phyloP scores from a whole-genome alignment of 2,113 vertebrate genomes.

The Ptychochromis oligacanthus region DNA sequence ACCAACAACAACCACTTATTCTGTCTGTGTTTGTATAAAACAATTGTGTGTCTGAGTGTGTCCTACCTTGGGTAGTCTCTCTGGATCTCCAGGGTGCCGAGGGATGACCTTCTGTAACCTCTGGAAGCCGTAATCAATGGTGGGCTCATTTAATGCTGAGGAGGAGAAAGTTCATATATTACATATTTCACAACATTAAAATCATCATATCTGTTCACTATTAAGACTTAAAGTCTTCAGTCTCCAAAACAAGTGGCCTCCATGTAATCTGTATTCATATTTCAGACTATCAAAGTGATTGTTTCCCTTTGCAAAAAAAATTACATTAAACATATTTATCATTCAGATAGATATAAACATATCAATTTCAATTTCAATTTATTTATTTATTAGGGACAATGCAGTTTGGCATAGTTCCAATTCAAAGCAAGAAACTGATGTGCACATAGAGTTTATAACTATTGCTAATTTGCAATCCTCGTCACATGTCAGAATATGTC shows the following conservation, averaged over 20 bases:
- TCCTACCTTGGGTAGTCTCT: conserved; percentile 73
- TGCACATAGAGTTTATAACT: too few relatives aligned
- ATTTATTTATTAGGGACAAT: too few relatives aligned
- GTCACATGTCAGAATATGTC: too few relatives aligned
- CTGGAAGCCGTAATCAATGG: conserved; percentile 76
- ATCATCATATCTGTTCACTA: background rate
- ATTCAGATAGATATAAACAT: too few relatives aligned
- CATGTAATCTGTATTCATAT: too few relatives aligned
- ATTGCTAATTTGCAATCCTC: too few relatives aligned
- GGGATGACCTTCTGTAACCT: conserved; percentile 77
- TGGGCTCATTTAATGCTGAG: conserved; percentile 72
- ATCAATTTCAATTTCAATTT: too few relatives aligned
- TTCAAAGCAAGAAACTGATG: too few relatives aligned
- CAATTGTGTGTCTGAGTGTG: background rate
- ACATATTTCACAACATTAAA: background rate
- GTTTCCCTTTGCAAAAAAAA: too few relatives aligned
- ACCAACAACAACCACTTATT: conserved; percentile 42
- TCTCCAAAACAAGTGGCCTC: background rate
- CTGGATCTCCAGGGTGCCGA: conserved; percentile 71
- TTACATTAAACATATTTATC: too few relatives aligned
- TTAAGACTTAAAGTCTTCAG: background rate
- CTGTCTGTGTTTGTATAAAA: conserved; percentile 33
- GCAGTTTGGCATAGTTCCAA: too few relatives aligned
- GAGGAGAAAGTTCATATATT: background rate
- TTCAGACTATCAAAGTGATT: too few relatives aligned